These are phyloP conservation scores for Pemphredon lugubris DNA, from an alignment of 2,888 invertebrate genomes.

Conservation along the genomic window DNA sequence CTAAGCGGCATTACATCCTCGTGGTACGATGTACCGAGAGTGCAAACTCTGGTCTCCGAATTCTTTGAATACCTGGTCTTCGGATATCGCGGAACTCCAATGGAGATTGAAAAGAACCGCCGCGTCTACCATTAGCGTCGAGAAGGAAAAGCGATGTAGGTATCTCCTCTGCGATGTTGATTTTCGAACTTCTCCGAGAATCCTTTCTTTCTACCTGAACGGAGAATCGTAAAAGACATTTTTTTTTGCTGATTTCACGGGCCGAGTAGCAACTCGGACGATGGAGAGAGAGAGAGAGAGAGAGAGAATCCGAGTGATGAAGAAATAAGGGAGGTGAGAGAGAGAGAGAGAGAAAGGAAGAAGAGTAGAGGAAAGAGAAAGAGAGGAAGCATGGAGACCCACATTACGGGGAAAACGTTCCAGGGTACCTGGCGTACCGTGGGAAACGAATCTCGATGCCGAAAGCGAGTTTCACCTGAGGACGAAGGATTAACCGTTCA, in stretches of 20 bases:
- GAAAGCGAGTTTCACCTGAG: slow-evolving; percentile 70
- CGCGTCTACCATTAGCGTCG: slow-evolving; percentile 23
- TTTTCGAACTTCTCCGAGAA: slow-evolving; percentile 20
- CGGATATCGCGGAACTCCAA: background rate
- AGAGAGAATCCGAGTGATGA: slow-evolving; percentile 6
- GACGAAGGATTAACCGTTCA: slow-evolving; percentile 62
- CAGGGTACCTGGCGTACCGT: slow-evolving; percentile 73
- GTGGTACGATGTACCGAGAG: slow-evolving; percentile 18
- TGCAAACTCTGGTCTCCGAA: slow-evolving; percentile 12
- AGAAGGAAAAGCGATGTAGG: slow-evolving; percentile 5
- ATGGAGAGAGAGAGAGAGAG: slow-evolving; percentile 2
- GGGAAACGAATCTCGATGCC: slow-evolving; percentile 72
- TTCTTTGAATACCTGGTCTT: background rate
- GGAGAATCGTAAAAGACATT: slow-evolving; percentile 17
- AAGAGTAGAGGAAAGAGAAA: background rate
- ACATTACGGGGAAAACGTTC: slow-evolving; percentile 60
- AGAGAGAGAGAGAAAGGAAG: slow-evolving; percentile 14
- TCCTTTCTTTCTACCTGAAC: slow-evolving; percentile 34
- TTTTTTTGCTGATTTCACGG: slow-evolving; percentile 47
- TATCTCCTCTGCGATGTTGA: too few relatives aligned
- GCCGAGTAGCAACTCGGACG: background rate
- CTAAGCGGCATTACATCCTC: too few relatives aligned
- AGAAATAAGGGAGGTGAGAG: slow-evolving; percentile 5
- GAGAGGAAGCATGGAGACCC: slow-evolving; percentile 42
- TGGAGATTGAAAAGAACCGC: background rate